Conservation (phyloP, 1,140 invertebrate genomes). For the Adelges cooleyi region DNA sequence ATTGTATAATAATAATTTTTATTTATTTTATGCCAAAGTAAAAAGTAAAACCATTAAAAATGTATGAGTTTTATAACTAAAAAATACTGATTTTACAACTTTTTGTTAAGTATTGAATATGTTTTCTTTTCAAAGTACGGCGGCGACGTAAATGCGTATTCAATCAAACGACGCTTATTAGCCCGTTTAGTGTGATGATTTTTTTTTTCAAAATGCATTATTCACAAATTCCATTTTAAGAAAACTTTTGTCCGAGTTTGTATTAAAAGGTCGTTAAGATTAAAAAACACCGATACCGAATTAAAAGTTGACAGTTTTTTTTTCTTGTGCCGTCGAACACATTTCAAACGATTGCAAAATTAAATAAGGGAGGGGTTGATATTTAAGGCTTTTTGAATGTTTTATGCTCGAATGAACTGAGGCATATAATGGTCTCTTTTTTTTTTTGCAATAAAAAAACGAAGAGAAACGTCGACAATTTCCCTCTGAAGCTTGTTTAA, state of each 20-base stretch:
- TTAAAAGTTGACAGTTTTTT: conserved; percentile 24
- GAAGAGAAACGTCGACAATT: conserved; percentile 11
- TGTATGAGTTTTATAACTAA: too few species aligned
- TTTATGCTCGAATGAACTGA: conserved; percentile 14
- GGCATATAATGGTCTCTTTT: conserved; percentile 10
- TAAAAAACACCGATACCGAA: conserved; percentile 28
- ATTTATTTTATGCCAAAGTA: too few species aligned
- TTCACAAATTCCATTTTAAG: conserved; percentile 15
- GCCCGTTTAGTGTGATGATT: background rate
- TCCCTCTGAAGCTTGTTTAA: conserved; percentile 25
- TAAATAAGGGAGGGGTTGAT: background rate
- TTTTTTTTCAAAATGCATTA: conserved; percentile 13
- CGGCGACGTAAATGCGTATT: background rate
- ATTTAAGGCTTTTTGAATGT: conserved; percentile 24
- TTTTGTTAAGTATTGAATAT: too few species aligned
- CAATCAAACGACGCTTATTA: background rate
- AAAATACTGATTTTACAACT: too few species aligned
- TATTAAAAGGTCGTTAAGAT: conserved; percentile 29
- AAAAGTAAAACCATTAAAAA: too few species aligned
- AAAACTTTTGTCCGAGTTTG: conserved; percentile 23
- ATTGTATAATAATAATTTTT: too few species aligned
- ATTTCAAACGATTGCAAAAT: conserved; percentile 13
- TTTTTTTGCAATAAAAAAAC: conserved; percentile 17
- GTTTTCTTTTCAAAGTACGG: too few species aligned
- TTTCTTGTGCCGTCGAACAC: conserved; percentile 18